These are phyloP conservation scores for Potamilus streckersoni DNA, from an alignment of 1,140 invertebrate species.

Conservation along the genomic window DNA sequence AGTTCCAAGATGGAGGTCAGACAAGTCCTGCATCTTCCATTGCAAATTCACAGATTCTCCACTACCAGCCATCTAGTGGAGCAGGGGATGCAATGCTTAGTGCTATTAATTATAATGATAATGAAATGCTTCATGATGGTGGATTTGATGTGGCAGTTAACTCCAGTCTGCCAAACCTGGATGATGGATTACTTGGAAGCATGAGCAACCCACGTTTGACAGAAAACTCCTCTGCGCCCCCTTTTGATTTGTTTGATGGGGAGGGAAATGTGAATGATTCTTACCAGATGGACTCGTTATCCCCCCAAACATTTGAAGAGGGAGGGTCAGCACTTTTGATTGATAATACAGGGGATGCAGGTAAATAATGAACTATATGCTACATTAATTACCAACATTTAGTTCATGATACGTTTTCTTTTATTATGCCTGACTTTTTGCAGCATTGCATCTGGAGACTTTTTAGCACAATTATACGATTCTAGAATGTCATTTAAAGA, in stretches of 20 bases:
- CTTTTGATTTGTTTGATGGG: conserved; percentile 80
- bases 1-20: conserved; percentile 58
- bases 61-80: conserved; percentile 47
- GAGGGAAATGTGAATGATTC: conserved; percentile 74
- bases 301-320: conserved; percentile 74
- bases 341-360: conserved; percentile 72
- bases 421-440: too few species aligned
- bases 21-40: conserved; percentile 51
- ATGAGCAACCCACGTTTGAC: conserved; percentile 47
- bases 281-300: conserved; percentile 68
- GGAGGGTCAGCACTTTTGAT: conserved; percentile 68
- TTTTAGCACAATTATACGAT: too few species aligned
- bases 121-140: conserved; percentile 64
- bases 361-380: too few species aligned
- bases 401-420: too few species aligned
- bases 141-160: conserved; percentile 62
- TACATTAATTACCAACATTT: too few species aligned
- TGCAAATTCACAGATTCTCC: conserved; percentile 40
- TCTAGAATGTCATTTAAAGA: too few species aligned
- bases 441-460: too few species aligned
- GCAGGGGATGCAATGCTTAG: conserved; percentile 68
- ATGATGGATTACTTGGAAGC: conserved; percentile 62
- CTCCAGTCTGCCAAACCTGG: conserved; percentile 56
- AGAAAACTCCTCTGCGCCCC: conserved; percentile 45
- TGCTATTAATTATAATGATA: conserved; percentile 66